Evolutionary conservation across 2,113 vertebrate species (phyloP).

Genomic region (Opisthocomus hoazin): DNA sequence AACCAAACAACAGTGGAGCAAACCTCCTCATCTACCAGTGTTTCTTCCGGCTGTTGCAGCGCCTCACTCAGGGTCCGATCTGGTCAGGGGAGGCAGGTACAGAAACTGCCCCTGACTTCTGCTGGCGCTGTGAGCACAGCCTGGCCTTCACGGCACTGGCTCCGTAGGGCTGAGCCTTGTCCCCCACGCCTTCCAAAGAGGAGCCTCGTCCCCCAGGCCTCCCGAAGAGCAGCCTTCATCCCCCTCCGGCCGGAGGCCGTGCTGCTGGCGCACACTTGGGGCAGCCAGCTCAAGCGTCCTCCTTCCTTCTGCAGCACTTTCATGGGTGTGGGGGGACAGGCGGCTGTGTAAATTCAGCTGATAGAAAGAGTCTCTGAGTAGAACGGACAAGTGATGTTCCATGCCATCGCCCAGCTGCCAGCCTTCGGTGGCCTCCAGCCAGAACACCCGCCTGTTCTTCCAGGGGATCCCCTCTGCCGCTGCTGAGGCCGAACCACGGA

Average conservation of each 20-base stretch:
- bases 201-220: no score
- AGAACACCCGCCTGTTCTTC: not conserved
- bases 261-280: not conserved
- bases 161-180: no score
- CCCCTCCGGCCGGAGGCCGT: not conserved
- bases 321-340: not conserved
- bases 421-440: not conserved
- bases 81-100: not conserved
- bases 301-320: not conserved
- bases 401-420: not conserved
- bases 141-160: not conserved
- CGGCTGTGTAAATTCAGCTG: not conserved
- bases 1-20: not conserved
- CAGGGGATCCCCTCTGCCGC: not conserved
- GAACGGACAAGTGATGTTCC: no score
- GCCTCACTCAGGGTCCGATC: not conserved
- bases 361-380: no score
- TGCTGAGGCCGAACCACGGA: not conserved
- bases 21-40: fast-evolving
- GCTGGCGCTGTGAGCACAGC: not conserved
- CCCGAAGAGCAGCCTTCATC: not conserved
- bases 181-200: not conserved
- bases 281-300: not conserved
- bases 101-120: not conserved
- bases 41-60: not conserved